Evolutionary conservation across 2,888 invertebrate genomes (phyloP).

Genomic region (Plebejus anna): DNA sequence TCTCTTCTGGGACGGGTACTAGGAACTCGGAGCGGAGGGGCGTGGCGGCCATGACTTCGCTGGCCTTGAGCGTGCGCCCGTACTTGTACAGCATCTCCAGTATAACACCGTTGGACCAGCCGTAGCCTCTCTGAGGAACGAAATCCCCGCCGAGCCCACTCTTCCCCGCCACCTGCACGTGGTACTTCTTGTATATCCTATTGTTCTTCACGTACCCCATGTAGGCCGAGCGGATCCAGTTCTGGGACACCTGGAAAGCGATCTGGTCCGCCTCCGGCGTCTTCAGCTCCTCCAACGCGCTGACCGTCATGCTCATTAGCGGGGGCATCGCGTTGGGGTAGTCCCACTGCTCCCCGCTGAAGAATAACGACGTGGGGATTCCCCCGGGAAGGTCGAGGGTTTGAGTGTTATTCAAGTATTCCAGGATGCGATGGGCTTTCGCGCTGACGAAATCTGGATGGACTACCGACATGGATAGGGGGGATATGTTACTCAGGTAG

Average conservation of each 20-base stretch:
- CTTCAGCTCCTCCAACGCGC: slow-evolving; percentile 82
- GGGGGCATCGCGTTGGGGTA: slow-evolving; percentile 93
- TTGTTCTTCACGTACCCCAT: slow-evolving; percentile 76
- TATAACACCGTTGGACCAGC: slow-evolving; percentile 88
- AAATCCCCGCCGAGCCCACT: slow-evolving; percentile 90
- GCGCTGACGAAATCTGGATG: slow-evolving; percentile 51
- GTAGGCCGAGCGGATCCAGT: slow-evolving; percentile 86
- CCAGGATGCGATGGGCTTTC: slow-evolving; percentile 72
- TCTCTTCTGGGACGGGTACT: not conserved
- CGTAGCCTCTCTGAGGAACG: slow-evolving; percentile 86
- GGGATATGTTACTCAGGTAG: slow-evolving; percentile 86
- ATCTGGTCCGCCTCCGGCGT: slow-evolving; percentile 79
- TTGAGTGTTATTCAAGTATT: slow-evolving; percentile 73
- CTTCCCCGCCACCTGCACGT: slow-evolving; percentile 81
- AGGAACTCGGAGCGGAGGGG: not conserved
- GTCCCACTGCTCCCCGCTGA: slow-evolving; percentile 89
- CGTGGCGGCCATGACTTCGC: not conserved
- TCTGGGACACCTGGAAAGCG: slow-evolving; percentile 82
- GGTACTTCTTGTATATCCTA: slow-evolving; percentile 87
- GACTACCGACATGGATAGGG: slow-evolving; percentile 85
- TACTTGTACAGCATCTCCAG: slow-evolving; percentile 83
- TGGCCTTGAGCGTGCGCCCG: slow-evolving; percentile 45
- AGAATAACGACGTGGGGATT: slow-evolving; percentile 83
- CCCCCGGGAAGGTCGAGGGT: slow-evolving; percentile 82
- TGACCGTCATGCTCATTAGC: slow-evolving; percentile 86